phyloP scores from a whole-genome alignment of 2,113 vertebrate species.

The Pipra filicauda region DNA sequence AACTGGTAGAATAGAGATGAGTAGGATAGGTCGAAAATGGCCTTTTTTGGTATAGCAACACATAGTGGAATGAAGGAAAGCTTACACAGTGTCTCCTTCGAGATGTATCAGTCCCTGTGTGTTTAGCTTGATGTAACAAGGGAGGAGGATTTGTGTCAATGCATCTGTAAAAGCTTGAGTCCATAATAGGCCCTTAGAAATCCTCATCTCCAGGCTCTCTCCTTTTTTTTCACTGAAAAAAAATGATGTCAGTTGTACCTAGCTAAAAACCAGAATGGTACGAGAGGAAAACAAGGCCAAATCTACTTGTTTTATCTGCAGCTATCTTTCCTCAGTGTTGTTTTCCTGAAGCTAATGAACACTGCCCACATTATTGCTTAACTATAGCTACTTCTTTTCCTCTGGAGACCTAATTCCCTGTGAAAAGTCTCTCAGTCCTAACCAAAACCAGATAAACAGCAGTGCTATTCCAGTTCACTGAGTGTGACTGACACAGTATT shows the following conservation, averaged over 20 bases:
- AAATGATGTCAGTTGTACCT: fast-evolving
- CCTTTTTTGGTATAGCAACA: not conserved
- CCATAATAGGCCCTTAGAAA: not conserved
- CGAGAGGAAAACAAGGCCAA: not conserved
- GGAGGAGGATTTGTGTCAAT: not conserved
- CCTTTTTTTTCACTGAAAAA: not conserved
- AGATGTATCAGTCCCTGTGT: fast-evolving
- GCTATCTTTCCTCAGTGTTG: not conserved
- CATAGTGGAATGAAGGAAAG: not conserved
- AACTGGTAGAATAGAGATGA: not conserved
- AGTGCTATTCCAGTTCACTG: conserved; percentile 36
- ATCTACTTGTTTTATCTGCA: not conserved
- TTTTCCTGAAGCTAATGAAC: not conserved
- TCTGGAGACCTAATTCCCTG: not conserved
- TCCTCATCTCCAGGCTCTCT: not conserved
- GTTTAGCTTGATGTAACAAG: not conserved
- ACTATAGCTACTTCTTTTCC: not conserved
- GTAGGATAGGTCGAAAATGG: not conserved
- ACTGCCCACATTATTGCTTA: not conserved
- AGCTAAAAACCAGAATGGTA: not conserved
- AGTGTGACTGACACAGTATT: conserved; percentile 30
- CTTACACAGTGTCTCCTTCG: not conserved
- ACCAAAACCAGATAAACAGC: conserved; percentile 52
- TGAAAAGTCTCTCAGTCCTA: conserved; percentile 31
- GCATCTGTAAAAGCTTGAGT: not conserved